These are phyloP conservation scores for Phyllostomus discolor DNA, from an alignment of 2,113 vertebrate species.

Conservation along the genomic window DNA sequence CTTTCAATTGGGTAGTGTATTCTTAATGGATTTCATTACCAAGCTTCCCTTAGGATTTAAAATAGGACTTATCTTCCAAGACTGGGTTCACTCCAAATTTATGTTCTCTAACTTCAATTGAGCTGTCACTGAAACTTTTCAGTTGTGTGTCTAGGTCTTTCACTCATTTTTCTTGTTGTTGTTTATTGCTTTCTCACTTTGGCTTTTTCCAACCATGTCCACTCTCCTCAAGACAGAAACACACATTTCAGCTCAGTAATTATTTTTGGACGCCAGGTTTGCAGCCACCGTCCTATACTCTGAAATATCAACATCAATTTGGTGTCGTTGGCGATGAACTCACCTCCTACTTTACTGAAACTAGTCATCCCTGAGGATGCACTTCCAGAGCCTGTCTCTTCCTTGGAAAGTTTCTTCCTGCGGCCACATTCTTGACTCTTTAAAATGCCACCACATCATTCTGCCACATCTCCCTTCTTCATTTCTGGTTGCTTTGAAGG, in stretches of 20 bases:
- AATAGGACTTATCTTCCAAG: constrained; percentile 64
- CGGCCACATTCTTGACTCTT: background rate
- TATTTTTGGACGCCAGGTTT: background rate
- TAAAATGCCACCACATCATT: background rate
- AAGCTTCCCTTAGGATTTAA: constrained; percentile 61
- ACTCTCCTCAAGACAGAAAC: background rate
- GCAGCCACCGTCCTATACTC: background rate
- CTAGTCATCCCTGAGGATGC: background rate
- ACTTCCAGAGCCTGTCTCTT: background rate
- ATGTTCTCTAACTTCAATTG: constrained; percentile 60
- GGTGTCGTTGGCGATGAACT: background rate
- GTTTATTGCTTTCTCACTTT: background rate
- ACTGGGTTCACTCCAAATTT: constrained; percentile 58
- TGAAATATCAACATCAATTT: background rate
- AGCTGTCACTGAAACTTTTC: constrained; percentile 45
- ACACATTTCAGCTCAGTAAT: background rate
- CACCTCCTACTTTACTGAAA: background rate
- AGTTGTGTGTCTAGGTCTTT: background rate
- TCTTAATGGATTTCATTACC: constrained; percentile 74
- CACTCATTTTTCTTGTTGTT: background rate
- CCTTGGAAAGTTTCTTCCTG: background rate
- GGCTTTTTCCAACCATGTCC: background rate
- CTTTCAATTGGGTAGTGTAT: constrained; percentile 70
- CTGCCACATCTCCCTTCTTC: background rate
- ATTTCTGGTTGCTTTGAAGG: background rate